A percentile compares a stretch with the other conserved stretches of the same genome.
phyloP scores from a whole-genome alignment of 2,797 vertebrate genomes.

The Enteromius viviparus region DNA sequence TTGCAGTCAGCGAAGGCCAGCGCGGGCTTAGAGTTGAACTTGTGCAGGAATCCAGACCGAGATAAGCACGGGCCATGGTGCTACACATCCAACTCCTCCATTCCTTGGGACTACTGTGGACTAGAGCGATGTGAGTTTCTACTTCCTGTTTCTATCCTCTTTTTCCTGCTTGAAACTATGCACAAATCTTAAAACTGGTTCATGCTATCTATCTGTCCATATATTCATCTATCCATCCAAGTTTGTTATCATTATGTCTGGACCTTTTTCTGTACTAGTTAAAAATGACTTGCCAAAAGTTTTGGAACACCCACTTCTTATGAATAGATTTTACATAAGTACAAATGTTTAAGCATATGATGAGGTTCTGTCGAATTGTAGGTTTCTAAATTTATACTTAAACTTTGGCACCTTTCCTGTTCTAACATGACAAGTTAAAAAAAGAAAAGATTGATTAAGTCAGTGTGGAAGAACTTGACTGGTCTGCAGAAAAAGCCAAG shows the following conservation, averaged over 20 bases:
- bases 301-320: not conserved
- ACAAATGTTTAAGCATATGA: not conserved
- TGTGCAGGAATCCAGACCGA: constrained; percentile 94
- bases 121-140: constrained; percentile 90
- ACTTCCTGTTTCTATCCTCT: not conserved
- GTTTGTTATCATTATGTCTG: too few species aligned
- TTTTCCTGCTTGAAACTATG: not conserved
- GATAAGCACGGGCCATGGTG: constrained; percentile 98
- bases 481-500: too few species aligned
- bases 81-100: constrained; percentile 88
- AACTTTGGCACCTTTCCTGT: not conserved
- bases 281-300: not conserved
- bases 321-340: not conserved
- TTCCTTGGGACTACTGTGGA: constrained; percentile 97
- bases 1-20: constrained; percentile 76
- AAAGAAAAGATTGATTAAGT: too few species aligned
- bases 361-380: not conserved
- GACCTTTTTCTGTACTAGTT: not conserved
- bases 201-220: not conserved
- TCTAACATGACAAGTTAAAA: not conserved
- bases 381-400: not conserved
- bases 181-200: not conserved
- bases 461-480: too few species aligned
- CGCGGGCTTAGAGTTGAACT: constrained; percentile 88
- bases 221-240: not conserved